Percentiles rank a stretch among this genome's conserved stretches.
Evolutionary conservation across 2,888 invertebrate genomes (phyloP).

Genomic region (Biston stratarius): DNA sequence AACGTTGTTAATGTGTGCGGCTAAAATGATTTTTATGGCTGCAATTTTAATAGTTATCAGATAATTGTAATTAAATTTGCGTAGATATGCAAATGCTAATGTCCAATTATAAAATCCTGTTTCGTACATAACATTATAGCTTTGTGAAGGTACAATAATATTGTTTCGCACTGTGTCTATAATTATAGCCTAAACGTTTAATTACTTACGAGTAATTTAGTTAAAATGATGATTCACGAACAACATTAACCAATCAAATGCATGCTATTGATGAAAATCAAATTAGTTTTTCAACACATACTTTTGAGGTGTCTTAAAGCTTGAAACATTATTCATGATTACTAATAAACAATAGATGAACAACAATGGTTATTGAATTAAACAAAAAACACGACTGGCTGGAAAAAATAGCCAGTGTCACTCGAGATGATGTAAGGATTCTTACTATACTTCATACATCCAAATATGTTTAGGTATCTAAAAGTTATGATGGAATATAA

Average conservation of each 20-base stretch:
- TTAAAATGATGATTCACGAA: background rate
- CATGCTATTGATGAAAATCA: background rate
- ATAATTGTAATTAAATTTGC: conserved; percentile 23
- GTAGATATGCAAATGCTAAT: conserved; percentile 6
- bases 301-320: background rate
- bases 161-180: background rate
- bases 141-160: background rate
- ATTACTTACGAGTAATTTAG: background rate
- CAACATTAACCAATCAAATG: background rate
- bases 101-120: conserved; percentile 11
- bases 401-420: too few species aligned
- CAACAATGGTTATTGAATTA: too few species aligned
- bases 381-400: too few species aligned
- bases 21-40: conserved; percentile 20
- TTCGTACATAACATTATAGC: conserved; percentile 2
- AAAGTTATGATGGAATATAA: too few species aligned
- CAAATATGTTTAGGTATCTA: too few species aligned
- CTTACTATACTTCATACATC: too few species aligned
- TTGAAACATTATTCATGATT: too few species aligned
- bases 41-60: conserved; percentile 19
- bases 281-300: background rate
- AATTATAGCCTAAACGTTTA: conserved; percentile 11
- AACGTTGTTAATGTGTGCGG: conserved; percentile 22
- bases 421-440: too few species aligned
- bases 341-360: too few species aligned